A percentile compares a stretch with the other conserved stretches of the same genome.
phyloP scores from a whole-genome alignment of 2,797 vertebrate genomes.

The Morelia viridis region DNA sequence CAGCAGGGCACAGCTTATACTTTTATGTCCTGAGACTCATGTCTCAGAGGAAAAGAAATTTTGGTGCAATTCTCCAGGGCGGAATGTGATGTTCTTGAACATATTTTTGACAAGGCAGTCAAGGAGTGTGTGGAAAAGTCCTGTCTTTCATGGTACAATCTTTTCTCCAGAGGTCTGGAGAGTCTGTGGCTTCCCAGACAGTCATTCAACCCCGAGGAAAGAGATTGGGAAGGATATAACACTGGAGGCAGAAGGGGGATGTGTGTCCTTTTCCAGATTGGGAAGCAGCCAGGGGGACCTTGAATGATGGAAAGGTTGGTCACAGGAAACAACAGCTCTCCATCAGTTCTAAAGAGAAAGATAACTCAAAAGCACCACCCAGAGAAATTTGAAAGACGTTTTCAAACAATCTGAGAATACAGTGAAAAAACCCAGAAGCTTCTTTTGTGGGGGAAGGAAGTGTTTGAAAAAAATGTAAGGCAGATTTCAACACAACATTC shows the following conservation, averaged over 20 bases:
- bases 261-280: not conserved
- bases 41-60: not conserved
- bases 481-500: not conserved
- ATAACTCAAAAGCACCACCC: not conserved
- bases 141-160: not conserved
- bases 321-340: not conserved
- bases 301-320: not conserved
- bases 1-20: not conserved
- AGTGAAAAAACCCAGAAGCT: not conserved
- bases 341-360: not conserved
- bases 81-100: not conserved
- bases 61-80: not conserved
- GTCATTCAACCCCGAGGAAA: not conserved
- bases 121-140: not conserved
- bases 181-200: not conserved
- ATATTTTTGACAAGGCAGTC: not conserved
- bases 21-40: too few relatives aligned
- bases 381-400: not conserved
- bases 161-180: not conserved
- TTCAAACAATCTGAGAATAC: not conserved
- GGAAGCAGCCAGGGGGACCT: not conserved
- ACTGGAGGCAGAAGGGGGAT: not conserved
- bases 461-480: not conserved
- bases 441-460: not conserved
- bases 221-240: not conserved